Evolutionary conservation across 2,888 invertebrate genomes (phyloP).

Genomic region (Tinea semifulvella): DNA sequence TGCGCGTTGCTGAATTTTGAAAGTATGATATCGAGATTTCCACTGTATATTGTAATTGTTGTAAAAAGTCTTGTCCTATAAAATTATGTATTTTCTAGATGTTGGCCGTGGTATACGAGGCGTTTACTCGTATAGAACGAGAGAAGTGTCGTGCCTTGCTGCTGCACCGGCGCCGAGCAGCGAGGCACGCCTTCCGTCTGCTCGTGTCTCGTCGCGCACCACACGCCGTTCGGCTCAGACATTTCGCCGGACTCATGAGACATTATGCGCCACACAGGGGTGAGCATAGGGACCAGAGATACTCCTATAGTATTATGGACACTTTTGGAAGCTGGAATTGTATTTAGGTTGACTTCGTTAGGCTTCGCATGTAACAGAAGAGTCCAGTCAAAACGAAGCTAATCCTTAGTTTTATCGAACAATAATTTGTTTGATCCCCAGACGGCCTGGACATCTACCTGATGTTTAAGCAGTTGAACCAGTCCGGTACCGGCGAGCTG

Average conservation of each 20-base stretch:
- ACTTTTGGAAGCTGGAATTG: too few relatives aligned
- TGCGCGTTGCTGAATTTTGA: too few relatives aligned
- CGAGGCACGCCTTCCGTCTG: slow-evolving; percentile 82
- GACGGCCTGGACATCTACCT: slow-evolving; percentile 78
- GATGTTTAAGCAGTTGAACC: slow-evolving; percentile 82
- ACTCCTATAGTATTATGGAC: too few relatives aligned
- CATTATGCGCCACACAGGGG: slow-evolving; percentile 79
- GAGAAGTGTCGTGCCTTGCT: slow-evolving; percentile 85
- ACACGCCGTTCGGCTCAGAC: slow-evolving; percentile 72
- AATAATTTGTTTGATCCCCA: slow-evolving; percentile 29
- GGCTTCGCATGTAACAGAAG: too few relatives aligned
- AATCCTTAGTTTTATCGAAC: not conserved
- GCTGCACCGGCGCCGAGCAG: slow-evolving; percentile 82
- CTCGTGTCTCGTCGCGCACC: slow-evolving; percentile 81
- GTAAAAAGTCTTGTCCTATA: not conserved
- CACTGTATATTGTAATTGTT: too few relatives aligned
- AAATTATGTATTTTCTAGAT: slow-evolving; percentile 62
- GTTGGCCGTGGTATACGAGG: slow-evolving; percentile 90
- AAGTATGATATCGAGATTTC: too few relatives aligned
- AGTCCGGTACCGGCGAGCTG: slow-evolving; percentile 71
- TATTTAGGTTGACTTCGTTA: too few relatives aligned
- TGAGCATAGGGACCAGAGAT: too few relatives aligned
- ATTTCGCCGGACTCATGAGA: slow-evolving; percentile 83
- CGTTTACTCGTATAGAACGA: slow-evolving; percentile 86
- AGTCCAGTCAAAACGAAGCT: too few relatives aligned